phyloP scores from a whole-genome alignment of 2,888 invertebrate species.

The Kryphioiulus occultus region DNA sequence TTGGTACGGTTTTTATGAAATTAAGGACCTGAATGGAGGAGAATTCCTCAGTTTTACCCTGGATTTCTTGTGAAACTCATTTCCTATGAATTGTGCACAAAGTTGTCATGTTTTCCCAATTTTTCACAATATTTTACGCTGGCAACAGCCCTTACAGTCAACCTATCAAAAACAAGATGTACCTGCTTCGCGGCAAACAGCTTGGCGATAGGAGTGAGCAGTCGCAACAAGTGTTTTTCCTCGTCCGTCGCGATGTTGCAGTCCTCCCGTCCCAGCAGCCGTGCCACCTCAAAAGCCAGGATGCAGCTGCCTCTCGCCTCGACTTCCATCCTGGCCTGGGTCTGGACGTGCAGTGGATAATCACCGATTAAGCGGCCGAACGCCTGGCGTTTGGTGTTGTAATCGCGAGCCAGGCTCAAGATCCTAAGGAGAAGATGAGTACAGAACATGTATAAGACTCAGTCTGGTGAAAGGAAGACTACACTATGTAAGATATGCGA shows the following conservation, averaged over 20 bases:
- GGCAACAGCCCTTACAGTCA: too few relatives aligned
- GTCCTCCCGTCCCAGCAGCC: conserved; percentile 65
- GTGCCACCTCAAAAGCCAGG: conserved; percentile 65
- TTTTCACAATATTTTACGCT: too few relatives aligned
- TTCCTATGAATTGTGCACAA: too few relatives aligned
- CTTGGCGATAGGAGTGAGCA: conserved; percentile 67
- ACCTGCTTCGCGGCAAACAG: conserved; percentile 66
- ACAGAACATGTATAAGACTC: too few relatives aligned
- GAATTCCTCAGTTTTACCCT: too few relatives aligned
- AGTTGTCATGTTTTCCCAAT: too few relatives aligned
- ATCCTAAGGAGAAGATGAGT: conserved; percentile 60
- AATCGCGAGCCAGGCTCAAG: conserved; percentile 66
- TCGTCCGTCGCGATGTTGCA: conserved; percentile 59
- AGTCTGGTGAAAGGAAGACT: too few relatives aligned
- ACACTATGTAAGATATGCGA: too few relatives aligned
- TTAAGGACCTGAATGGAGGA: too few relatives aligned
- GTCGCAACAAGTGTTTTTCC: conserved; percentile 64
- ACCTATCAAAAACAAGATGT: too few relatives aligned
- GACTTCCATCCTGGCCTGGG: conserved; percentile 66
- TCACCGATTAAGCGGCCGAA: conserved; percentile 65
- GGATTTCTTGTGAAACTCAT: too few relatives aligned
- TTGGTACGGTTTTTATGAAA: too few relatives aligned
- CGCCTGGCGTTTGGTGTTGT: conserved; percentile 64
- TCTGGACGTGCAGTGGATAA: conserved; percentile 66
- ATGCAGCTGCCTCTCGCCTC: conserved; percentile 65